phyloP scores from a whole-genome alignment of 2,113 vertebrate species.

The Thalassarche chlororhynchos region DNA sequence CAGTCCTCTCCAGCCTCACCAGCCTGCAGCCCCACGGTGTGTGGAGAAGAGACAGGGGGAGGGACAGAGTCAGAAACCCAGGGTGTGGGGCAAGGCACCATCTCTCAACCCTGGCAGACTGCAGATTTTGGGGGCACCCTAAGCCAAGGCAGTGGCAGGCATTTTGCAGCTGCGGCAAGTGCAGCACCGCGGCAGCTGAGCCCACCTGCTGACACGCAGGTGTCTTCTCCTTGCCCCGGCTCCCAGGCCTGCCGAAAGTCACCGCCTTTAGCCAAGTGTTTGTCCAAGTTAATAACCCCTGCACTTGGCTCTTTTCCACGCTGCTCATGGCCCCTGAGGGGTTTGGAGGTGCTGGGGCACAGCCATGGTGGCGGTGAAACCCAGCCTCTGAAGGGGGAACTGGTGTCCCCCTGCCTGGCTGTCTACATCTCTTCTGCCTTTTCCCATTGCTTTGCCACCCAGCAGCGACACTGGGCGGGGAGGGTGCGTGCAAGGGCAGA shows the following conservation, averaged over 20 bases:
- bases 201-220: not conserved
- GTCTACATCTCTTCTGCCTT: not conserved
- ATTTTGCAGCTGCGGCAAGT: not conserved
- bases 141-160: not conserved
- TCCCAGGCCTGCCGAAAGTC: not conserved
- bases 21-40: not conserved
- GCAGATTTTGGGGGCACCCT: not conserved
- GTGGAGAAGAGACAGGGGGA: not conserved
- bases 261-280: not conserved
- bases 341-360: not conserved
- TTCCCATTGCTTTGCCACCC: not conserved
- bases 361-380: not conserved
- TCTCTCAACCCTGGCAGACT: not conserved
- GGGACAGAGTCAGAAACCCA: not conserved
- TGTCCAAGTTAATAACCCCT: not conserved
- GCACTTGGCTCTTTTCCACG: not conserved
- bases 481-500: not conserved
- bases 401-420: not conserved
- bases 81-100: not conserved
- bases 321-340: not conserved
- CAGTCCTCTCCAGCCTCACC: not conserved
- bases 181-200: not conserved
- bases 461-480: accelerated
- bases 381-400: not conserved
- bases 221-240: not conserved